Evolutionary conservation across 2,113 vertebrate genomes (phyloP), one percentile per base, ranked within the genome.

Genomic region (Sclerurus mexicanus): DNA sequence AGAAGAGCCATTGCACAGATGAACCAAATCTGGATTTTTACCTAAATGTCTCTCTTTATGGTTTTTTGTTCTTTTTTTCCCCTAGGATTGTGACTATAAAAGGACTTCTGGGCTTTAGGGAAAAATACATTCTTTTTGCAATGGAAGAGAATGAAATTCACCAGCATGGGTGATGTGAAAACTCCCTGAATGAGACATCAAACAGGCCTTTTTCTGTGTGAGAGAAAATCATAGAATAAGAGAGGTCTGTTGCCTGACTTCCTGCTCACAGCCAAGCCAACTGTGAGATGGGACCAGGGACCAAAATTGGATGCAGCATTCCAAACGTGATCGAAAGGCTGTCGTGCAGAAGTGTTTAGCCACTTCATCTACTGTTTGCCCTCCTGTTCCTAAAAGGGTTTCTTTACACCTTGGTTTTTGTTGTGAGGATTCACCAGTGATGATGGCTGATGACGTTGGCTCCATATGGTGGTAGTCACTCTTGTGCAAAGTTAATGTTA

Each of bases 241-340:
- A 53, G 37, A 66, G 10, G 46, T 21, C 27, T 87, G 10, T 52
- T 56, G 14, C 31, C 12, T 11, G 23, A 69, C 39, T 25, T 35
- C 12, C 25, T 56, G 31, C 72, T 84, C 12, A 71, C 5, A 81
- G 40, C 35, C 31, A 27, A 22, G 58, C 58, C 39, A 37, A 5
- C 66, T 55, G 31, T 72, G 72, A 59, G 64, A 15, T 33, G 31
- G n/a, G 27, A 66, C 19, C 11, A 18, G n/a, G 21, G 30, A 31
- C 42, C 1, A 3, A 44, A 93, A 16, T 5, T 46, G 35, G 28
- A 31, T 0, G 4, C 28, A 20, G 14, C 8, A 8, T 85, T 85
- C 55, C 10, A 24, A 21, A 13, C 0, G 0, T 35, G n/a, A 35
- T 69, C 49, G 52, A 20, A 47, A 0, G 2, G 63, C 50, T 1